Evolutionary conservation across 2,888 invertebrate species (phyloP).

Genomic region (Spilosoma lubricipeda): DNA sequence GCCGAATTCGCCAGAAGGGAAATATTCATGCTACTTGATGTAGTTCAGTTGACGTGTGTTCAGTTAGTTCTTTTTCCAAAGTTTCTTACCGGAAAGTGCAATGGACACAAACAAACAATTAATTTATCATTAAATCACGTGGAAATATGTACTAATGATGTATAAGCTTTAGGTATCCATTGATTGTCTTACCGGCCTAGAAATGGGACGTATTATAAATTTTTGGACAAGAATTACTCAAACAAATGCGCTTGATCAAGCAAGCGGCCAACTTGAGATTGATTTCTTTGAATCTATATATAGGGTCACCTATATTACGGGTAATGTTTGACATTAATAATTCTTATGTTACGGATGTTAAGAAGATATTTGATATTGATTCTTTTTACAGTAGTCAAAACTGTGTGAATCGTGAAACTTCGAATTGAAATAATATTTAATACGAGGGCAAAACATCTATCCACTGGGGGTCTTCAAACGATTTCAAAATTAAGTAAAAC

Average conservation of each 20-base stretch:
- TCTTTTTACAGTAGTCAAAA: background rate
- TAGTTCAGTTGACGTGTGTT: background rate
- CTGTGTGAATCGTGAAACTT: background rate
- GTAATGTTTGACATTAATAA: conserved; percentile 44
- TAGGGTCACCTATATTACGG: conserved; percentile 69
- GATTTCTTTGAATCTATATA: conserved; percentile 75
- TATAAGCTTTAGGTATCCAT: background rate
- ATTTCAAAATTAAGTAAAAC: too few relatives aligned
- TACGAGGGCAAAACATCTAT: background rate
- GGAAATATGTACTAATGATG: background rate
- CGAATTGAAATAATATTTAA: background rate
- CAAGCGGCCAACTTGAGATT: conserved; percentile 69
- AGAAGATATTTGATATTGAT: background rate
- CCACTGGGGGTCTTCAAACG: background rate
- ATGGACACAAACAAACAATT: conserved; percentile 52
- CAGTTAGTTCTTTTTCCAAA: background rate
- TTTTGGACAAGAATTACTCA: conserved; percentile 67
- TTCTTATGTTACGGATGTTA: background rate
- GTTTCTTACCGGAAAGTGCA: conserved; percentile 18
- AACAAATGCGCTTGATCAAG: conserved; percentile 67
- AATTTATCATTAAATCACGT: conserved; percentile 45
- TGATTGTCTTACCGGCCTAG: conserved; percentile 24
- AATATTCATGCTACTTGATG: too few relatives aligned
- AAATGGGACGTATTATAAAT: conserved; percentile 58
- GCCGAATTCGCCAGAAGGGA: background rate